These are phyloP conservation scores for Diuraphis noxia DNA, from an alignment of 1,140 invertebrate species.

Conservation along the genomic window DNA sequence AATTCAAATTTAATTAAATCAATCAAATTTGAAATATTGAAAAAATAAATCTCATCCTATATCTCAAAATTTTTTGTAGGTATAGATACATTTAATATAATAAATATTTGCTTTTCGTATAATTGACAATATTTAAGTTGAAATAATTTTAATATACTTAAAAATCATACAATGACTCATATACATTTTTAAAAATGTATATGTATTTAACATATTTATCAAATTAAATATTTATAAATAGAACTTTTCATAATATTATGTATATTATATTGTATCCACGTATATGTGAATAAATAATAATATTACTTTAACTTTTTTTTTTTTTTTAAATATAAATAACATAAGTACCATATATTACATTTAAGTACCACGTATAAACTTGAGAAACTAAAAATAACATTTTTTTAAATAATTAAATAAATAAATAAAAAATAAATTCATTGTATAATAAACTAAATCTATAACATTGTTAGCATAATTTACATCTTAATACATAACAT, in stretches of 20 bases:
- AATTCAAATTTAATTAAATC: background rate
- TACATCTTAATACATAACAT: too few species aligned
- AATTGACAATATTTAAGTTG: background rate
- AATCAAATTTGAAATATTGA: background rate
- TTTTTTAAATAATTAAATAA: background rate
- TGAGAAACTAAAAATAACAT: background rate
- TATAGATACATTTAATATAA: too few species aligned
- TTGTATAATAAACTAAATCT: too few species aligned
- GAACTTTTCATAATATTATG: background rate
- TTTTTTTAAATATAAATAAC: background rate
- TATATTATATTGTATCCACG: too few species aligned
- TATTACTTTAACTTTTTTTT: background rate
- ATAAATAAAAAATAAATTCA: background rate
- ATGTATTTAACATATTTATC: background rate
- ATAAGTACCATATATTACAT: background rate
- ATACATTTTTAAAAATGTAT: background rate
- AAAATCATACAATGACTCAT: background rate
- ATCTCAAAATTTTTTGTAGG: too few species aligned
- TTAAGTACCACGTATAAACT: background rate
- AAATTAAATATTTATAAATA: background rate
- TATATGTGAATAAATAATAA: background rate
- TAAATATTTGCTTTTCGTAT: background rate
- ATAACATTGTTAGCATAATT: too few species aligned
- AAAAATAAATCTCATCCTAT: too few species aligned
- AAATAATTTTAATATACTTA: background rate